These are phyloP conservation scores for Pterocles orientalis DNA, from an alignment of 2,113 vertebrate genomes.

Conservation along the genomic window DNA sequence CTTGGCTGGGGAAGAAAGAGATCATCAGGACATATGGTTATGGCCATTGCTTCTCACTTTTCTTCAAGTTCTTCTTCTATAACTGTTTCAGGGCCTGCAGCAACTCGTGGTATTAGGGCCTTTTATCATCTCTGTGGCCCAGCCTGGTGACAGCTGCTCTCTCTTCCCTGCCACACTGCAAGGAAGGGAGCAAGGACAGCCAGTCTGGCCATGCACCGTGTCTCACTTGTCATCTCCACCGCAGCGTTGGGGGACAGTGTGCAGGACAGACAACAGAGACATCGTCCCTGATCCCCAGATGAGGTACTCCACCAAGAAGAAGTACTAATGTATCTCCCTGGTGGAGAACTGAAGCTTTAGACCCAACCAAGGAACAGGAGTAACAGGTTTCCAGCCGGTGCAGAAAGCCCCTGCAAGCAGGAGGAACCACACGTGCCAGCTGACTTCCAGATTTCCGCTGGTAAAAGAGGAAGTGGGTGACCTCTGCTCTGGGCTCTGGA, in stretches of 20 bases:
- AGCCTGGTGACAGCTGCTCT: not conserved
- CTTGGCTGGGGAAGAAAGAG: not conserved
- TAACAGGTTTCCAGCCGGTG: not conserved
- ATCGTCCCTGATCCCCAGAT: not conserved
- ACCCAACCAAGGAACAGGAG: not conserved
- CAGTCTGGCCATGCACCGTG: not conserved
- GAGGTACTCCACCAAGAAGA: not conserved
- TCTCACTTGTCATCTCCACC: not conserved
- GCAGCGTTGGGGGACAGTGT: fast-evolving
- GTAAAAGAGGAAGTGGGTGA: not conserved
- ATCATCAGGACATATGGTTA: not conserved
- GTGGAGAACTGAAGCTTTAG: not conserved
- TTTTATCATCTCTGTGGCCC: not conserved
- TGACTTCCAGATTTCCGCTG: not conserved
- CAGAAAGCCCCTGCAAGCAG: not conserved
- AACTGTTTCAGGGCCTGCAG: not conserved
- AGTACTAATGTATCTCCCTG: not conserved
- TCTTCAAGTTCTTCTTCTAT: not conserved
- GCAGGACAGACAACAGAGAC: not conserved
- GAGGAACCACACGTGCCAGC: not conserved
- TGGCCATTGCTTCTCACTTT: not conserved
- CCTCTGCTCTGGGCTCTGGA: not conserved
- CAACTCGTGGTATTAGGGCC: fast-evolving
- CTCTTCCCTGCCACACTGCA: not conserved
- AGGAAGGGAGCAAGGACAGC: not conserved